A percentile compares a stretch with the other conserved stretches of the same genome.
These are phyloP conservation scores for Hydropotes inermis DNA, from an alignment of 2,113 vertebrate species.

Conservation along the genomic window DNA sequence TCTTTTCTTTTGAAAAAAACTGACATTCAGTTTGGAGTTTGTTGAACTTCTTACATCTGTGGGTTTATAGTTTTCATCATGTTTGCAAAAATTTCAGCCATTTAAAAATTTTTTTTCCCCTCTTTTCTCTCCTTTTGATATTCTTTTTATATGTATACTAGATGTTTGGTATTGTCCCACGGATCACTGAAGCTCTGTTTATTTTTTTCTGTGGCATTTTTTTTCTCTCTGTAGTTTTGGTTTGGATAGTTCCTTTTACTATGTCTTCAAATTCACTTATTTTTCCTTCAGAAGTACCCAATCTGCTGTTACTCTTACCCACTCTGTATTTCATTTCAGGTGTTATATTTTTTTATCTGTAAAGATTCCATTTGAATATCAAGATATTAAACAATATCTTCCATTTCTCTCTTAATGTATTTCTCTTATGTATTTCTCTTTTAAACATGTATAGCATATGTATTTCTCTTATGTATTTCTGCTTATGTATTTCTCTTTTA, in stretches of 20 bases:
- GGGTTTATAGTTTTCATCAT: neutral
- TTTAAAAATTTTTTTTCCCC: neutral
- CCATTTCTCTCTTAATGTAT: neutral
- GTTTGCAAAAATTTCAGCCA: neutral
- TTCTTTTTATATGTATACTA: neutral
- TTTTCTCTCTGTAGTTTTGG: neutral
- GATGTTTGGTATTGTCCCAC: neutral
- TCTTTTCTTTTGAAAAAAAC: conserved; percentile 6
- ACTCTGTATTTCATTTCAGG: conserved; percentile 8
- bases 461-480: neutral
- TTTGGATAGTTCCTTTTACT: neutral
- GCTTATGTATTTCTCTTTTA: neutral
- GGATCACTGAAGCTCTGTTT: neutral
- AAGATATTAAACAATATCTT: neutral
- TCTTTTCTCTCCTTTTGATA: neutral
- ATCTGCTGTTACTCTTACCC: neutral
- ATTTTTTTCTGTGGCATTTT: neutral
- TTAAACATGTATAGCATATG: neutral
- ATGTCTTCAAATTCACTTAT: neutral
- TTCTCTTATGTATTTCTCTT: neutral
- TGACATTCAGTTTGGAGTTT: neutral
- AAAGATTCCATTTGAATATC: neutral
- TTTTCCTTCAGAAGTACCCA: neutral
- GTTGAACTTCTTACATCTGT: neutral
- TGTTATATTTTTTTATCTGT: neutral